These are phyloP conservation scores for Hypsopygia costalis DNA, from an alignment of 2,888 invertebrate genomes.

Conservation along the genomic window DNA sequence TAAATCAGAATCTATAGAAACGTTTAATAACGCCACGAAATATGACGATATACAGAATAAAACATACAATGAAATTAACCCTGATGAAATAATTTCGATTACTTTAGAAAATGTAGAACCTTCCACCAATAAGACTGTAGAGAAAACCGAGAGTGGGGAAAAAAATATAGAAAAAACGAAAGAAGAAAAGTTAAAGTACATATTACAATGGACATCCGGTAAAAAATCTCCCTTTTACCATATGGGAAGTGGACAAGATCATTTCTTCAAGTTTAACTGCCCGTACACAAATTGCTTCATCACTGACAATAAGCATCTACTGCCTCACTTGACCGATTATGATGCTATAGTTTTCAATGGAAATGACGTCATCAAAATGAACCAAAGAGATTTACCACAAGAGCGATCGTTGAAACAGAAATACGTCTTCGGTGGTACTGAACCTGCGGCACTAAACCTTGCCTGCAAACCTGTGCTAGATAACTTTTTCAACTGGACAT, in stretches of 20 bases:
- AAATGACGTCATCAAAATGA: background rate
- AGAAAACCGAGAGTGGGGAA: background rate
- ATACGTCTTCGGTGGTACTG: conserved; percentile 30
- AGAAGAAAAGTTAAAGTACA: conserved; percentile 29
- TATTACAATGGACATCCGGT: conserved; percentile 41
- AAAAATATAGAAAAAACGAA: background rate
- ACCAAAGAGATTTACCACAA: conserved; percentile 1
- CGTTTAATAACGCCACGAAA: no score
- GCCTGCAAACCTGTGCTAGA: conserved; percentile 24
- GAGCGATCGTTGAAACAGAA: conserved; percentile 21
- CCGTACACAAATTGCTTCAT: background rate
- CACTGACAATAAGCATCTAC: background rate
- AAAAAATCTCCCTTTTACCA: conserved; percentile 35
- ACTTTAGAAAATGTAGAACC: no score
- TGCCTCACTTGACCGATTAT: background rate
- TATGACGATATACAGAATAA: no score
- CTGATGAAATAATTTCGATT: no score
- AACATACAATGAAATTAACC: no score
- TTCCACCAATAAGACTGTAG: no score
- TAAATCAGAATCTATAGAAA: no score
- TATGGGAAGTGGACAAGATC: conserved; percentile 31
- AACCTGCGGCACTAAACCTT: conserved; percentile 30
- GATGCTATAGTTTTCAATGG: conserved; percentile 4
- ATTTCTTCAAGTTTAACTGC: conserved; percentile 43
- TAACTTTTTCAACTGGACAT: conserved; percentile 35